These are phyloP conservation scores for Archivesica marissinica DNA, from an alignment of 1,140 invertebrate genomes.

Conservation along the genomic window DNA sequence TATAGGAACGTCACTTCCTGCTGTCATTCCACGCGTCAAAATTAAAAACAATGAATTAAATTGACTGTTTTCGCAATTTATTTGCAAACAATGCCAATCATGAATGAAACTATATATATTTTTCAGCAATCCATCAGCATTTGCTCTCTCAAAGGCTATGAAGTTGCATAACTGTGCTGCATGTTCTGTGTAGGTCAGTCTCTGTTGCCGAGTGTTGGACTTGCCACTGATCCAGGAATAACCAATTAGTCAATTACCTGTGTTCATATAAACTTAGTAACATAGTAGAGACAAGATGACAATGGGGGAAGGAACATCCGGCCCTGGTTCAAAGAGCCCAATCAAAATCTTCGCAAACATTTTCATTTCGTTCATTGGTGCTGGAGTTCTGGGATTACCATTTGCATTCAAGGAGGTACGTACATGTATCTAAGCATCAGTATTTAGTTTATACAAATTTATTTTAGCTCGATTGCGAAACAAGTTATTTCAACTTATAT, in stretches of 20 bases:
- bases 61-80: neutral
- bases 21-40: constrained; percentile 30
- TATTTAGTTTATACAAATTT: no score
- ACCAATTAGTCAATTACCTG: no score
- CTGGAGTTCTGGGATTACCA: constrained; percentile 84
- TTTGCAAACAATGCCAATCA: neutral
- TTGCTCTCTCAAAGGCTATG: no score
- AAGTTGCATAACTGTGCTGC: no score
- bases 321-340: constrained; percentile 74
- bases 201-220: no score
- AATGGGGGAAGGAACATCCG: constrained; percentile 23
- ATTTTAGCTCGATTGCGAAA: no score
- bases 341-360: constrained; percentile 84
- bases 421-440: no score
- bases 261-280: neutral
- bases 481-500: no score
- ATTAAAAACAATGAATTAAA: constrained; percentile 8
- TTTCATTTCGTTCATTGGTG: constrained; percentile 85
- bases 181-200: no score
- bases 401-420: constrained; percentile 85
- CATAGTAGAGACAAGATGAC: constrained; percentile 61
- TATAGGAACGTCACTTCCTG: constrained; percentile 15
- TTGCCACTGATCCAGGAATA: no score
- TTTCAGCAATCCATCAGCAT: no score
- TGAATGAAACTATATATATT: no score